Base-by-base conservation (phyloP, 2,888 invertebrate species). In the Thecocarcelia acutangulata region DNA sequence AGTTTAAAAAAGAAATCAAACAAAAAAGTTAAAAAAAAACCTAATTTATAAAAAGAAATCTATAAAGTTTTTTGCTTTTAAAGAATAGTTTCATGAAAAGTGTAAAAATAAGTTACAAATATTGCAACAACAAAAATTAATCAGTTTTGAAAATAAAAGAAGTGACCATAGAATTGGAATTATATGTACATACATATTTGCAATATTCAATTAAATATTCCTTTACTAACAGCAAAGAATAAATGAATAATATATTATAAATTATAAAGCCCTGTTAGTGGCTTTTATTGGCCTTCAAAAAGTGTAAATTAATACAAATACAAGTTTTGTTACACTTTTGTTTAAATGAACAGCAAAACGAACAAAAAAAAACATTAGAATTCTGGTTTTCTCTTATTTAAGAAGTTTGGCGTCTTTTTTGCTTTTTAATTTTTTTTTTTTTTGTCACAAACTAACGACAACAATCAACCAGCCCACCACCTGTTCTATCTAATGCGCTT, bases 401-500 rank as follows among this genome's bases (percentile, higher is more conserved):
- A 82, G 82, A 82, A 78, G 74, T 78, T 82, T 74, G 48, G 64
- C 66, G 74, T 66, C 66, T 73, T 46, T 56, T 69, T 72, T 50
- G 37, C 21, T 33, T 59, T 68, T 58, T 61, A n/a, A n/a, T n/a
- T n/a, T n/a, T n/a, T 33, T 21, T 63, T 19, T 48, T 58, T 76
- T 44, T 64, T 48, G 44, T 69, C 46, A 69, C 63, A 74, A 59
- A 69, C 8, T 44, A 74, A 66, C 66, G 63, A 66, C 66, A 64
- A 80, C 61, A 63, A 78, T 70, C 68, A 59, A 58, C 50, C 63
- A 82, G 66, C 82, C 82, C 82, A 82, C 82, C 82, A 82, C 82
- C 82, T 82, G 82, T 82, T 82, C 82, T 78, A 82, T 82, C 82
- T 78, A 82, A 82, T 82, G 82, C 74, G 82, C 82, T 78, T 78